Evolutionary conservation across 2,797 vertebrate genomes (phyloP).

Genomic region (Pterois miles): DNA sequence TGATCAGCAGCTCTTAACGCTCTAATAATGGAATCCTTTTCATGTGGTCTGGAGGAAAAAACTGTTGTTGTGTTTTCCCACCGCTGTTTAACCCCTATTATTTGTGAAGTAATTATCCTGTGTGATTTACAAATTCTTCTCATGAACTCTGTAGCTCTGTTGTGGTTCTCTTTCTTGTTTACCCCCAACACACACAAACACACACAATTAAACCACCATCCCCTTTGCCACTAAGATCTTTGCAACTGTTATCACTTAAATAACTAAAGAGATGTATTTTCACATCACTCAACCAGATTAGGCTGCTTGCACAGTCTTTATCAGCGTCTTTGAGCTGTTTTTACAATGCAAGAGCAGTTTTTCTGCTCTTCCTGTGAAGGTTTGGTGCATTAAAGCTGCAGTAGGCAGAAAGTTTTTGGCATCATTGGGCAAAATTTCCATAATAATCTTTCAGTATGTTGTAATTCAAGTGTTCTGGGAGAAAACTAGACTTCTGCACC

Average conservation of each 20-base stretch:
- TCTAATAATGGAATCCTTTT: slow-evolving; percentile 58
- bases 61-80: slow-evolving; percentile 56
- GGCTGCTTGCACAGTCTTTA: neutral
- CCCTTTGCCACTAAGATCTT: neutral
- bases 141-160: slow-evolving; percentile 49
- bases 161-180: slow-evolving; percentile 53
- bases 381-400: too few relatives aligned
- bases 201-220: slow-evolving; percentile 2
- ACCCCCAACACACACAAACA: neutral
- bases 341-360: neutral
- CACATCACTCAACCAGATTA: slow-evolving; percentile 7
- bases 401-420: too few relatives aligned
- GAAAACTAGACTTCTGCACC: too few relatives aligned
- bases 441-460: too few relatives aligned
- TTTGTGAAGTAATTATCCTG: slow-evolving; percentile 58
- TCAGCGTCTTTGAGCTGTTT: neutral
- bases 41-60: slow-evolving; percentile 67
- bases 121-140: slow-evolving; percentile 57
- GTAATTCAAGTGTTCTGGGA: too few relatives aligned
- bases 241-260: slow-evolving; percentile 24
- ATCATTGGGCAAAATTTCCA: too few relatives aligned
- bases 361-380: neutral
- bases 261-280: slow-evolving; percentile 5
- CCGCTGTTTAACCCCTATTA: slow-evolving; percentile 52
- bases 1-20: slow-evolving; percentile 50